Base-by-base conservation (phyloP, 2,888 invertebrate species). In the Acronicta aceris region DNA sequence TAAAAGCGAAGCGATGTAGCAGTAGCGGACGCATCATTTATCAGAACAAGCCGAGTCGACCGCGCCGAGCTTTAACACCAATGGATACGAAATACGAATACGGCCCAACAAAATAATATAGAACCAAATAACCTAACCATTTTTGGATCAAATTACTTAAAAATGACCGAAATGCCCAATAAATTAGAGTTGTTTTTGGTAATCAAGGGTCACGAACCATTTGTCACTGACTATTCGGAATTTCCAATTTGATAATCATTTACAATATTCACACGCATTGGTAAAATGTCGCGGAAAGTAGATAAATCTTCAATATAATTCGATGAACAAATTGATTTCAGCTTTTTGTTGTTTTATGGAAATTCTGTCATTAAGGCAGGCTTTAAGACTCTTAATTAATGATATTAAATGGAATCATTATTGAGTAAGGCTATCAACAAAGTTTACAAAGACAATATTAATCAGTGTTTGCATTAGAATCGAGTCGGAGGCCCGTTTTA, bases 1-100 rank as follows among this genome's bases (percentile, higher is more conserved):
- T 94, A 94, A 94, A 94, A 94, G 94, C 93, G 88, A 94, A 93
- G 88, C 88, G 88, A 77, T 94, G 94, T 94, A 90, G 86, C 89
- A 84, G 93, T 89, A 89, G 90, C 90, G 76, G 85, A 83, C 88
- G 83, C 86, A 89, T 93, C 93, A 94, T 94, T 94, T 94, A 93
- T 94, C 93, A 94, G 92, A 81, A 88, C 88, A 83, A 85, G 82
- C 79, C 82, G 79, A 77, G 81, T 65, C 76, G 68, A 59, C 65
- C 58, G 54, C 61, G 59, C 48, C 72, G 81, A 79, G 86, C 83
- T 86, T 87, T 85, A 81, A 81, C 79, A 80, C 75, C 86, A 82
- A 84, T 84, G 79, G 80, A 79, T 79, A 79, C 81, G 71, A 74
- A 76, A 79, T 79, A 79, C 81, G 70, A 74, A 76, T 75, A 74